These are phyloP conservation scores for Galaxias olidus DNA, from an alignment of 2,797 vertebrate genomes.

Conservation along the genomic window DNA sequence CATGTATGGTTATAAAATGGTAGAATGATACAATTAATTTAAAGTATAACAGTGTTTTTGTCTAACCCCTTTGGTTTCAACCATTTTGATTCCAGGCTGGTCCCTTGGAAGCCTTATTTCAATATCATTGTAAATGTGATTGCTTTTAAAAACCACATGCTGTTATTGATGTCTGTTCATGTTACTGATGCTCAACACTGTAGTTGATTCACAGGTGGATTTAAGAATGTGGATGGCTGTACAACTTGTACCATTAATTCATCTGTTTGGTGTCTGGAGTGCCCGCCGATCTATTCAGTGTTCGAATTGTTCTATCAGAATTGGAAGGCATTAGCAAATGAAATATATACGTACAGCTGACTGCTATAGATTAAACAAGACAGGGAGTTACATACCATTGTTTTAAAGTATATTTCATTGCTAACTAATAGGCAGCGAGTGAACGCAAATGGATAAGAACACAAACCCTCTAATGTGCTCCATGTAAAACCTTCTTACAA, in stretches of 20 bases:
- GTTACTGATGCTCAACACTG: constrained; percentile 18
- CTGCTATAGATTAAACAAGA: too few species aligned
- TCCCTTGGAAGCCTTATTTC: constrained; percentile 65
- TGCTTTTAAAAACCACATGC: constrained; percentile 10
- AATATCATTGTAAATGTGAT: constrained; percentile 25
- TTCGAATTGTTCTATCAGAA: constrained; percentile 6
- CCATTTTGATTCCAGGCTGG: constrained; percentile 65
- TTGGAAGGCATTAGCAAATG: too few species aligned
- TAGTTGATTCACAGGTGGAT: neutral
- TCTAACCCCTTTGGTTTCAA: constrained; percentile 1
- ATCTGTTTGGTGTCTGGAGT: neutral
- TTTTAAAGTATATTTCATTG: too few species aligned
- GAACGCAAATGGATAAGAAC: constrained; percentile 5
- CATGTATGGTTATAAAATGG: constrained; percentile 6
- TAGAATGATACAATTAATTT: constrained; percentile 24
- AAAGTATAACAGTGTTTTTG: constrained; percentile 1
- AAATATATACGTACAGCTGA: too few species aligned
- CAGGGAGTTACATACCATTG: too few species aligned
- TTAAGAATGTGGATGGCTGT: constrained; percentile 18
- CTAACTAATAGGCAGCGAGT: too few species aligned
- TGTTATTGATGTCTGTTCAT: constrained; percentile 16
- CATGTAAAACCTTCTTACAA: neutral
- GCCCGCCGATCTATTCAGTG: constrained; percentile 21
- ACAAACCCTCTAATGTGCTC: constrained; percentile 41
- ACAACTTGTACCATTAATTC: constrained; percentile 38